phyloP scores from a whole-genome alignment of 2,113 vertebrate species.

The Calcarius ornatus region DNA sequence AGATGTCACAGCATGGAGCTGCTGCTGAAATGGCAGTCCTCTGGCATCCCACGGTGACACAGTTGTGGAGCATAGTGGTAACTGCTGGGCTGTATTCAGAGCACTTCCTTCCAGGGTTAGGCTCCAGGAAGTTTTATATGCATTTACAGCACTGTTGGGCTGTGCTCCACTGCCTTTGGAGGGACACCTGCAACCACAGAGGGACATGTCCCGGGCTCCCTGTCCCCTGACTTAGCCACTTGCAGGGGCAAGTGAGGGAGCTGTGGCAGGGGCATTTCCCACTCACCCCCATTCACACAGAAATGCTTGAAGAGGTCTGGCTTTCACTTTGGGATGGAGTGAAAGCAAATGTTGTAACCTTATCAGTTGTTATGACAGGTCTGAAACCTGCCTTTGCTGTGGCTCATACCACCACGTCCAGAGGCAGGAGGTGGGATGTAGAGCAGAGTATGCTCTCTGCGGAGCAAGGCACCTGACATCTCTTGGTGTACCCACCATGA shows the following conservation, averaged over 20 bases:
- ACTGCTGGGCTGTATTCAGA: background rate
- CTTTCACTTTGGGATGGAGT: background rate
- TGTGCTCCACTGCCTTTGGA: background rate
- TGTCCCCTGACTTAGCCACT: background rate
- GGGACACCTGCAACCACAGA: background rate
- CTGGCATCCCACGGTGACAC: background rate
- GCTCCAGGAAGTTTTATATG: background rate
- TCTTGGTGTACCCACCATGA: background rate
- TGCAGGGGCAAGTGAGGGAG: accelerated
- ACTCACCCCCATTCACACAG: accelerated
- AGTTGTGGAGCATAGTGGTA: accelerated
- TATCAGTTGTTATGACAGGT: background rate
- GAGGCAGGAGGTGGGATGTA: background rate
- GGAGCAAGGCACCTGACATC: background rate
- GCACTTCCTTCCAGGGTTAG: background rate
- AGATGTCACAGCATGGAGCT: background rate
- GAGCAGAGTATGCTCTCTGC: accelerated
- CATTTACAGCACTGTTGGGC: background rate
- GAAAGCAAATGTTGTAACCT: slow-evolving; percentile 14
- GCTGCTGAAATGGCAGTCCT: background rate
- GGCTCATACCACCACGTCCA: background rate
- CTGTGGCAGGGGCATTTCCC: background rate
- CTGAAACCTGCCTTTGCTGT: background rate
- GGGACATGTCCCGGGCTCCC: accelerated
- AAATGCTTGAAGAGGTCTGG: background rate